These are phyloP conservation scores for Alligator mississippiensis DNA, from an alignment of 2,113 vertebrate species.

Conservation along the genomic window DNA sequence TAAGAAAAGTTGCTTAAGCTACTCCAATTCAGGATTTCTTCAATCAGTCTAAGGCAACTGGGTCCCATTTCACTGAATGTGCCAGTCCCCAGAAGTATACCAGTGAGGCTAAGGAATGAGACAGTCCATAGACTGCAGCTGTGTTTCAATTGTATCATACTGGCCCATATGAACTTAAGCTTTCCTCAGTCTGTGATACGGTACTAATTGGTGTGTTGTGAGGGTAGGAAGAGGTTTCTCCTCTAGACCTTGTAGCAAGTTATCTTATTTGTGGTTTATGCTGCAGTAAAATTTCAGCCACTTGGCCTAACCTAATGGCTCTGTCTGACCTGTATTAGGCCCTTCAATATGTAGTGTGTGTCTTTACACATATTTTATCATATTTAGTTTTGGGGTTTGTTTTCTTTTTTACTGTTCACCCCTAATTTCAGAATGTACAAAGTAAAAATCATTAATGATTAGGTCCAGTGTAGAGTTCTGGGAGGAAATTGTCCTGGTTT, in stretches of 20 bases:
- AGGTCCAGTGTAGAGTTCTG: background rate
- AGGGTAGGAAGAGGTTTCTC: background rate
- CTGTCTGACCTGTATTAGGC: background rate
- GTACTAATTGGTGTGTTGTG: accelerated
- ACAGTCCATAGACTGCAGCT: too few species aligned
- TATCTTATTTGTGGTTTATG: background rate
- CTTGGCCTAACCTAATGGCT: background rate
- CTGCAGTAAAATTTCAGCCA: background rate
- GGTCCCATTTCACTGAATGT: too few species aligned
- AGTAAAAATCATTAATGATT: background rate
- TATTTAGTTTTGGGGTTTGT: background rate
- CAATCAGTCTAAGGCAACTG: too few species aligned
- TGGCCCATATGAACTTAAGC: too few species aligned
- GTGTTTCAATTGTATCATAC: too few species aligned
- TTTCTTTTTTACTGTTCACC: background rate
- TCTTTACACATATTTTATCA: background rate
- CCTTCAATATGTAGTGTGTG: background rate
- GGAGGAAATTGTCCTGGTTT: background rate
- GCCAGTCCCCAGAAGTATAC: too few species aligned
- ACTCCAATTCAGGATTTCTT: too few species aligned
- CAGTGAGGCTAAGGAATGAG: too few species aligned
- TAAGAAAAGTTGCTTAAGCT: too few species aligned
- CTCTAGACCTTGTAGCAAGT: background rate
- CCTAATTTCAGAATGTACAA: background rate
- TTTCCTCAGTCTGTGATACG: too few species aligned